Evolutionary conservation across 2,797 vertebrate genomes (phyloP), one percentile per base, ranked within the genome.

Genomic region (Tadarida brasiliensis): DNA sequence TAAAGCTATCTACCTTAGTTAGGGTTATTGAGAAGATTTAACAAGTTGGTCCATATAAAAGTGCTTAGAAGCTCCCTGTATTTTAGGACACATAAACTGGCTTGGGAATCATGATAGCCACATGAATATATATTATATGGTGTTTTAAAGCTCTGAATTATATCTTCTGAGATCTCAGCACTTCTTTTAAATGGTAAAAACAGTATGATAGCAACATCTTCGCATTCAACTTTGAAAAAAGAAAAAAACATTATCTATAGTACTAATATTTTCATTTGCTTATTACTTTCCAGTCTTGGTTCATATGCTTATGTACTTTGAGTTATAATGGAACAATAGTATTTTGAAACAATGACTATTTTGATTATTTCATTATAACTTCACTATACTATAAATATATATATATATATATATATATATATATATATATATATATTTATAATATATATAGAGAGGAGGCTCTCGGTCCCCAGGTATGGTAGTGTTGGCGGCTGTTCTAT

Each of bases 221-320:
- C 44, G 11, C 39, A 73, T 47, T 90, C 11, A 78, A 44, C n/a
- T 93, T 87, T 51, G 56, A 49, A 92, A 94, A 96, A 94, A 73
- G n/a, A 54, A 56, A 68, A 68, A 90, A 49, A 61, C 28, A 63
- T 81, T 65, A 71, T 73, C 71, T 67, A 77, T 63, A 87, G n/a
- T 19, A 20, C 15, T 59, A 14, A 39, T 65, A 61, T 77, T 90
- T 74, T 85, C 51, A 76, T 63, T 85, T 92, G 56, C 47, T 77
- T 70, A 39, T 85, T 90, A n/a, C 44, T 90, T 88, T 92, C 24
- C 39, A 65, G 10, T 67, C 44, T 76, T 77, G 15, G 20, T 76
- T 39, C 49, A 22, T 73, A 26, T 47, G 49, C 73, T 87, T 70
- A 67, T 67, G 10, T 56, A 56, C 82, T 85, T 85, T 63, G 35